phyloP scores from a whole-genome alignment of 2,113 vertebrate genomes.

The Thryonomys swinderianus region DNA sequence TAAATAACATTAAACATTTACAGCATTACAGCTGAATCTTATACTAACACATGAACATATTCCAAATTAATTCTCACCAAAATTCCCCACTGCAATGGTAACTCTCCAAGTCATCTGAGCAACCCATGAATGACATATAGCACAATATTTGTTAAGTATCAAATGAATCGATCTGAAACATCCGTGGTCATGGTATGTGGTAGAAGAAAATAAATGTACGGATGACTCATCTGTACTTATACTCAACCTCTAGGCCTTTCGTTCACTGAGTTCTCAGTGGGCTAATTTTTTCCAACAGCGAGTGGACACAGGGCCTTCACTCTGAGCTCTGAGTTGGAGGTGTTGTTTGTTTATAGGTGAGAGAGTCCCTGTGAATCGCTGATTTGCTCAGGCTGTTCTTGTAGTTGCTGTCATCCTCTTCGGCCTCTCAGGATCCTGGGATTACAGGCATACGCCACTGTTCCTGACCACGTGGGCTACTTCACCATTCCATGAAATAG shows the following conservation, averaged over 20 bases:
- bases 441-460: neutral
- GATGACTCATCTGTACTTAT: neutral
- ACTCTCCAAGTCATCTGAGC: neutral
- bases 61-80: neutral
- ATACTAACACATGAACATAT: neutral
- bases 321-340: neutral
- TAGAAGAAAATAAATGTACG: neutral
- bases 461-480: neutral
- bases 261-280: neutral
- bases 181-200: too few relatives aligned
- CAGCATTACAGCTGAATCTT: neutral
- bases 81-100: too few relatives aligned
- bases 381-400: neutral
- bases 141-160: neutral
- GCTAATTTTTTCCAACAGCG: neutral
- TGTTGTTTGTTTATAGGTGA: neutral
- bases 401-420: neutral
- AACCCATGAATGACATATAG: neutral
- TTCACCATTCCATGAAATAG: neutral
- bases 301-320: neutral
- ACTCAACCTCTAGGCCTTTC: neutral
- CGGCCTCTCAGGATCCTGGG: too few relatives aligned
- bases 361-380: neutral
- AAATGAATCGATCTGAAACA: neutral
- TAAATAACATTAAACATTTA: neutral